These are phyloP conservation scores for Platanista minor DNA, from an alignment of 2,113 vertebrate genomes.

Conservation along the genomic window DNA sequence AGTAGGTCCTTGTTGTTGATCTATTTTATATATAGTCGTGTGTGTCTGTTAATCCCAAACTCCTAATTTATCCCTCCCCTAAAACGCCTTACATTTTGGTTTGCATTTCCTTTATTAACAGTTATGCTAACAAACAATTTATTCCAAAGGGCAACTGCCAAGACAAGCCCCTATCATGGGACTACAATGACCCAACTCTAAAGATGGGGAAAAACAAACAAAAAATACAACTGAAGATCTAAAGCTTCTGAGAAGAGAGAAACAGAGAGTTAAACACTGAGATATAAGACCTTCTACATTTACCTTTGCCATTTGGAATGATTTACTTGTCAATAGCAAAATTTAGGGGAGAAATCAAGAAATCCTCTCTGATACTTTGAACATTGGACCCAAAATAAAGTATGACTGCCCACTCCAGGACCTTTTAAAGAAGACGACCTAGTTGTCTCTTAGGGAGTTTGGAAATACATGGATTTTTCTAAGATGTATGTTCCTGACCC, in stretches of 20 bases:
- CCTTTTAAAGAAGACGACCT: background rate
- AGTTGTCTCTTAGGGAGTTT: background rate
- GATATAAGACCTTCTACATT: background rate
- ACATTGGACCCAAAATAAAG: background rate
- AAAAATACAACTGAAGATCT: background rate
- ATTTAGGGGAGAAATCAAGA: background rate
- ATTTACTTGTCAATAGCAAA: background rate
- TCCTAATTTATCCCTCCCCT: background rate
- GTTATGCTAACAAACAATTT: background rate
- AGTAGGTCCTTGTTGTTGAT: background rate
- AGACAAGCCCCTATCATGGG: background rate
- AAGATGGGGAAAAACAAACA: background rate
- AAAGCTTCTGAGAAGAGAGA: background rate
- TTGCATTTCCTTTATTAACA: slow-evolving; percentile 28
- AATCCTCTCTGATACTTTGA: background rate
- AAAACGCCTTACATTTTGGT: slow-evolving; percentile 10
- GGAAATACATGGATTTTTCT: background rate
- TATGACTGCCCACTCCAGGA: background rate
- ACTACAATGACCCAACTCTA: background rate
- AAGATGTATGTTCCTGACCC: background rate
- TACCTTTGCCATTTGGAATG: background rate
- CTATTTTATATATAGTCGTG: background rate
- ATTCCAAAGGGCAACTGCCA: background rate
- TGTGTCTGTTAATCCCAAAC: background rate
- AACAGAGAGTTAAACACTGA: background rate